These are phyloP conservation scores for Ctenomys sociabilis DNA, from an alignment of 2,113 vertebrate species.

Conservation along the genomic window DNA sequence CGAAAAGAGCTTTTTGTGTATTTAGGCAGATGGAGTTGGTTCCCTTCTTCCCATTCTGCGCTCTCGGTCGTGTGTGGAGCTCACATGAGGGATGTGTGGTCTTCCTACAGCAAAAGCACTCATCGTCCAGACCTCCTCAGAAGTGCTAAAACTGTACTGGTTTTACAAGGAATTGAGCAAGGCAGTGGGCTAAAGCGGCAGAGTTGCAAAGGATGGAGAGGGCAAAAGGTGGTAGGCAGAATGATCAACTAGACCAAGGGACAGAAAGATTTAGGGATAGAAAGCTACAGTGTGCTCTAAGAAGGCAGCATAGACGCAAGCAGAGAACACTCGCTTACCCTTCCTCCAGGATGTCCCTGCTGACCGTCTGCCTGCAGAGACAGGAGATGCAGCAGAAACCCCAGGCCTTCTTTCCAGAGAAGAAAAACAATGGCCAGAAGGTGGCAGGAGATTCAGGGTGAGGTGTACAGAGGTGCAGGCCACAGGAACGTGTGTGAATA, in stretches of 20 bases:
- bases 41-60: not conserved
- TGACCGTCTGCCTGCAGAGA: not conserved
- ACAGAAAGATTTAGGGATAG: not conserved
- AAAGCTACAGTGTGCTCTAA: not conserved
- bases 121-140: not conserved
- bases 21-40: not conserved
- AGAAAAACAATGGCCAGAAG: not conserved
- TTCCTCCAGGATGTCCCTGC: not conserved
- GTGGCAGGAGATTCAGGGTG: not conserved
- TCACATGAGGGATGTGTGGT: not conserved
- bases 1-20: not conserved
- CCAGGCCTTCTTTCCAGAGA: not conserved
- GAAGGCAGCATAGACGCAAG: not conserved
- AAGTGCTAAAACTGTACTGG: not conserved
- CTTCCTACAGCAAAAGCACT: not conserved
- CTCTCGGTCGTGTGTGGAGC: not conserved
- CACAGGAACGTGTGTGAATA: not conserved
- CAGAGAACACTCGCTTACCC: not conserved
- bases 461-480: not conserved
- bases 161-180: not conserved
- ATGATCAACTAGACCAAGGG: not conserved
- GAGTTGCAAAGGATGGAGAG: not conserved
- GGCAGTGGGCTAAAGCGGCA: not conserved
- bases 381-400: not conserved
- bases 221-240: not conserved